Base-by-base conservation (phyloP, 2,888 invertebrate species). In the Coremacera marginata region DNA sequence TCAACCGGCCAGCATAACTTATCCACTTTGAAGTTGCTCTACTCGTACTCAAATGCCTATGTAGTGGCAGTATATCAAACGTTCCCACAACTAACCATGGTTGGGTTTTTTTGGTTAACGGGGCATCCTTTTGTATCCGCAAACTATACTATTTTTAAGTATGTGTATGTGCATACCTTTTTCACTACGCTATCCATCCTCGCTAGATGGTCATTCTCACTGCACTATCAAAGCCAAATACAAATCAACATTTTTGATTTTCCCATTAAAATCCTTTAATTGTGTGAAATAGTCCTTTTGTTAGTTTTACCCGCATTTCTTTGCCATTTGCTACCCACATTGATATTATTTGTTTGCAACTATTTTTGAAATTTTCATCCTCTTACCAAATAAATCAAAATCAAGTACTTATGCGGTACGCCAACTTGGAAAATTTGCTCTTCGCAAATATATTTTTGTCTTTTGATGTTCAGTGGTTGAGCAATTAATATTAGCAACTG, bases 221-320 rank as follows among this genome's bases (percentile, higher is more conserved):
- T 62, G 3, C 31, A 73, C 73, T 73, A 73, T 63, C 63, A 73
- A 73, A 73, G 63, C 63, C 14, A 63, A 44, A 51, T 49, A 55
- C 44, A 72, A 16, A 14, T 73, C 62, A 73, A 63, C 62, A 62
- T 73, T 73, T 73, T 67, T 65, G 51, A 57, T 74, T 74, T 65
- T 51, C 14, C 67, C 65, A 52, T 67, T 55, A 51, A 52, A 74
- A 67, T 65, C 74, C 74, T 67, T 55, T 74, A 74, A 74, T 65
- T 74, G 74, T 65, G 55, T 52, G 52, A 67, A 67, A 34, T 63
- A 55, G 74, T 74, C 55, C 74, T 52, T 74, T 74, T 74, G 74
- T 74, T 74, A 74, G 65, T 67, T 74, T 34, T n/a, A 34, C 74
- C 74, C 74, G 74, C 74, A 74, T 74, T 67, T 67, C 55, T 55